Conservation (phyloP, 1,140 invertebrate genomes). For the Armadillidium nasatum region DNA sequence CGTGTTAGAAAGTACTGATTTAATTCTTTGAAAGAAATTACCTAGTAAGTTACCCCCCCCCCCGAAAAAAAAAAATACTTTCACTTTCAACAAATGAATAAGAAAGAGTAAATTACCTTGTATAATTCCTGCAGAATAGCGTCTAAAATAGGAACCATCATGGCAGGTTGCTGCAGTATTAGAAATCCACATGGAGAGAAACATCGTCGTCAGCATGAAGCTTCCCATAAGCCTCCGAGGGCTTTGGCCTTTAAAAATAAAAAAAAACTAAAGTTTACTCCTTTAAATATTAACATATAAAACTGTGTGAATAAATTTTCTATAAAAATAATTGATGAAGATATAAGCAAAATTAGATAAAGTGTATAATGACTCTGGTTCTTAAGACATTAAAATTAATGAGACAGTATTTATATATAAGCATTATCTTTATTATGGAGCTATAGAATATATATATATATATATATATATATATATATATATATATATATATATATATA, state of each 20-base stretch:
- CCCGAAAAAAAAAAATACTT: neutral
- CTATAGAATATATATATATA: neutral
- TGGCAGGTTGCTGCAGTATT: slow-evolving; percentile 50
- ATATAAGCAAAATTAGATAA: too few relatives aligned
- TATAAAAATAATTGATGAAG: too few relatives aligned
- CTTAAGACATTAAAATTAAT: too few relatives aligned
- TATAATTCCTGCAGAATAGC: slow-evolving; percentile 26
- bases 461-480: neutral
- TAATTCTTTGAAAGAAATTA: too few relatives aligned
- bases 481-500: neutral
- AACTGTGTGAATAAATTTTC: too few relatives aligned
- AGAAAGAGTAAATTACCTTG: slow-evolving; percentile 8
- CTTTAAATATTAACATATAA: too few relatives aligned
- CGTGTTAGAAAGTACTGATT: too few relatives aligned
- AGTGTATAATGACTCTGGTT: too few relatives aligned
- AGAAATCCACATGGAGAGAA: slow-evolving; percentile 52
- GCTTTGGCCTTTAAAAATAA: slow-evolving; percentile 18
- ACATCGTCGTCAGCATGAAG: slow-evolving; percentile 49
- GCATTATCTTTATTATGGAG: too few relatives aligned
- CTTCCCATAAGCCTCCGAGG: slow-evolving; percentile 46
- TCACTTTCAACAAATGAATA: neutral
- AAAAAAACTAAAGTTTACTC: too few relatives aligned
- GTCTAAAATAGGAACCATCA: slow-evolving; percentile 52
- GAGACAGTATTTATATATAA: too few relatives aligned
- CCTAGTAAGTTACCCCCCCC: too few relatives aligned